These are phyloP conservation scores for Sesamia nonagrioides DNA, from an alignment of 1,140 invertebrate species.

Conservation along the genomic window DNA sequence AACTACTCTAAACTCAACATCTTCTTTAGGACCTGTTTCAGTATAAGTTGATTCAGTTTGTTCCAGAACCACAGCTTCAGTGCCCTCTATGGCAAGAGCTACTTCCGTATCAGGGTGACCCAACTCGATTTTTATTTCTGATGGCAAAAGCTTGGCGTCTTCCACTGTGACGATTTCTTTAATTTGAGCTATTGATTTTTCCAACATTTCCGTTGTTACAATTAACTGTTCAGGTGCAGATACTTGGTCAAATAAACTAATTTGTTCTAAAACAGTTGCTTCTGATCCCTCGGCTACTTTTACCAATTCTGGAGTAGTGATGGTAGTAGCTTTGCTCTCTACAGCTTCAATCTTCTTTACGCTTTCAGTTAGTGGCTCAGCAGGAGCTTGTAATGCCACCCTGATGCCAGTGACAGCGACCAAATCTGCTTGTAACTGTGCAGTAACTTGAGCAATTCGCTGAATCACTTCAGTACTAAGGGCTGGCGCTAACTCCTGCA, in stretches of 20 bases:
- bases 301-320: background rate
- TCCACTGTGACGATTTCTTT: conserved; percentile 54
- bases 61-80: background rate
- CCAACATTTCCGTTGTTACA: conserved; percentile 49
- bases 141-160: conserved; percentile 1
- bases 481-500: conserved; percentile 58
- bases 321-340: conserved; percentile 7
- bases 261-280: conserved; percentile 4
- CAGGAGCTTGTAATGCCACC: conserved; percentile 49
- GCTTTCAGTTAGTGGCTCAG: conserved; percentile 14
- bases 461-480: conserved; percentile 58
- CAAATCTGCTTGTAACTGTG: conserved; percentile 62
- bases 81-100: background rate
- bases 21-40: background rate
- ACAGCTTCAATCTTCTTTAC: conserved; percentile 2
- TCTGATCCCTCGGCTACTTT: background rate
- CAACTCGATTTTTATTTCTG: background rate
- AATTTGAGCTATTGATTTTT: conserved; percentile 54
- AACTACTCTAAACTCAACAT: background rate
- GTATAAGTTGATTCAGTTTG: background rate
- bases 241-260: background rate
- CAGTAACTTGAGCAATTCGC: conserved; percentile 61
- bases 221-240: conserved; percentile 2
- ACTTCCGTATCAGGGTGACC: background rate
- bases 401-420: conserved; percentile 55